Base-by-base conservation (phyloP, 2,888 invertebrate genomes). In the Oxytorus armatus region DNA sequence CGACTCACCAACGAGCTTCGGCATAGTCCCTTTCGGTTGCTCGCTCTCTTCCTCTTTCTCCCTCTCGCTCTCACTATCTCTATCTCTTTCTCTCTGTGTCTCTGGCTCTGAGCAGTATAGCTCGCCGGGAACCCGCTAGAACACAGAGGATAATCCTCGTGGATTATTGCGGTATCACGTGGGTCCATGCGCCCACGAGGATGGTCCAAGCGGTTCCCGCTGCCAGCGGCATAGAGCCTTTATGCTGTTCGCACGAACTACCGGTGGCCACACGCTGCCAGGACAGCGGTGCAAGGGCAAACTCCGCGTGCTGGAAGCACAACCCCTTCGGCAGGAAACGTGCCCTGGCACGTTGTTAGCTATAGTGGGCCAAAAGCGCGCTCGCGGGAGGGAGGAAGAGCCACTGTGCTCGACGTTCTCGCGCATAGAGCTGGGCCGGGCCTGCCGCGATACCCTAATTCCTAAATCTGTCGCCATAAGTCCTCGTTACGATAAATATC, bases 381-480 rank as follows among this genome's bases (percentile, higher is more conserved):
- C 29, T 69, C 69, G 66, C 65, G 36, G 39, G 70, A 55, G 77
- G 36, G 36, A 10, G 36, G 10, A 72, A 55, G 74, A 74, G 68
- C 69, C 44, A 73, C 73, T 73, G 53, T 3, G 53, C 61, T 61
- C 73, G 63, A 53, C 7, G 53, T 49, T 61, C 72, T 61, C 63
- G 53, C 61, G 86, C n/a, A n/a, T 84, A 84, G 86, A 66, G 83
- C 75, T 77, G 87, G 88, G 86, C 89, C 88, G 89, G 88, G 88
- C 88, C 88, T 88, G 88, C 88, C 88, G 91, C 90, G 90, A 92
- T 92, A 92, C 91, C 92, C 92, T 92, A 92, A 92, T 92, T 92
- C 92, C 92, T 90, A 92, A 92, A 91, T 92, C 92, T 92, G 92
- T 92, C 92, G 92, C 92, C 92, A 92, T 92, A 91, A 91, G 91